Evolutionary conservation across 2,888 invertebrate species (phyloP), one percentile per base, ranked within the genome.

Genomic region (Papilio protenor): DNA sequence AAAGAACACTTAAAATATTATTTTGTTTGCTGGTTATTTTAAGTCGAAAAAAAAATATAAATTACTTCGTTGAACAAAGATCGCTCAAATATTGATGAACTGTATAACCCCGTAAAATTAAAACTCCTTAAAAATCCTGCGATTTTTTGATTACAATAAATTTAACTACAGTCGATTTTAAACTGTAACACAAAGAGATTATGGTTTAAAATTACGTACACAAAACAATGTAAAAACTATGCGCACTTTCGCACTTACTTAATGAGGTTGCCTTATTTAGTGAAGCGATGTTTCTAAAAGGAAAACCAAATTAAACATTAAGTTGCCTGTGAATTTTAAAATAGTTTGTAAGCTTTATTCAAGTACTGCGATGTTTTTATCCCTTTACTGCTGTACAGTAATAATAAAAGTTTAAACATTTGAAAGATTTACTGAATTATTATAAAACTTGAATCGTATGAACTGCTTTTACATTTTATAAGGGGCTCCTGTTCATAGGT

Each of bases 251-350:
- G 74, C 74, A 61, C 49, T 74, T 64, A 74, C 64, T 74, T 74
- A 74, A 74, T 74, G 64, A 74, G 74, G 64, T 74, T 64, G 27
- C 64, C 45, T 73, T 61, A 59, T 73, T 73, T 73, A 61, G 73
- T 45, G 59, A 59, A 73, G 61, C 73, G 45, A 73, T 73, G 73
- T 59, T 73, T 61, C 73, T 74, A 45, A 74, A 74, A 74, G 64
- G 61, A 74, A 64, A 74, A 74, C 64, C 74, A 74, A 74, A 74
- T 74, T 74, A 74, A 61, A 61, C 47, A 47, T 74, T 74, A 23
- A 47, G 61, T 18, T 61, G 45, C 47, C 45, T 47, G 47, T 23
- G 61, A 61, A 59, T 74, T 73, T 61, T 73, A 45, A 61, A 73
- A 61, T 49, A 74, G 23, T 49, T 49, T 71, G 70, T 71, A 71